Evolutionary conservation across 2,888 invertebrate genomes (phyloP), one percentile per base, ranked within the genome.

Genomic region (Synergus gifuensis): DNA sequence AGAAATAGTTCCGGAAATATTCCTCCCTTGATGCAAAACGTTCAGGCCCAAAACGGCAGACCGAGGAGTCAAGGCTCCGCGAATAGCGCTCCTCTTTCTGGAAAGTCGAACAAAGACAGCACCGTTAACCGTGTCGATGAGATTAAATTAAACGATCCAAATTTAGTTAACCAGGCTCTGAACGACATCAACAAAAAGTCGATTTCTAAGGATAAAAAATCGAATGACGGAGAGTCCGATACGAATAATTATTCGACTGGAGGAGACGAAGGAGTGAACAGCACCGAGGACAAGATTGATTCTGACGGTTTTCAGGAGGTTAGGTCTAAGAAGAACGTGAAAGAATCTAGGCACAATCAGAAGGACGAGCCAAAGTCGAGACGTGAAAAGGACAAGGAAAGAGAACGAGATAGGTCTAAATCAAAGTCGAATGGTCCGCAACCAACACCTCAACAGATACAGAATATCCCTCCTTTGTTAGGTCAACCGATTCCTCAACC

Each of bases 291-390:
- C 42, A 89, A 91, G 63, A 79, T 91, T 8, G 94, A 95, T 79
- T 94, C 95, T 78, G 95, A 95, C 88, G 96, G 96, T 76, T 97
- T 97, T 92, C 96, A 97, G 92, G 97, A 97, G 91, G 97, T 97
- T 9, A 95, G 96, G 80, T 96, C 96, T 78, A 96, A 96, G 91
- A 97, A 96, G 90, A 95, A 94, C 85, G 95, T 94, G 0, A 96
- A 96, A 87, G 96, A 95, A 77, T 90, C 93, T 0, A 93, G 87
- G 89, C 93, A 87, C 90, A 92, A 87, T 73, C 83, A 92, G 82
- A 92, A 90, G 83, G 92, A 90, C n/a, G 91, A 88, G 28, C 85
- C 88, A 11, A 89, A 89, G 78, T 85, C 84, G 63, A 78, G 87
- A n/a, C 86, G 87, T 18, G 83, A 90, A 1, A 91, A 89, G 36